Base-by-base conservation (phyloP, 2,797 vertebrate genomes). In the Trachurus trachurus region DNA sequence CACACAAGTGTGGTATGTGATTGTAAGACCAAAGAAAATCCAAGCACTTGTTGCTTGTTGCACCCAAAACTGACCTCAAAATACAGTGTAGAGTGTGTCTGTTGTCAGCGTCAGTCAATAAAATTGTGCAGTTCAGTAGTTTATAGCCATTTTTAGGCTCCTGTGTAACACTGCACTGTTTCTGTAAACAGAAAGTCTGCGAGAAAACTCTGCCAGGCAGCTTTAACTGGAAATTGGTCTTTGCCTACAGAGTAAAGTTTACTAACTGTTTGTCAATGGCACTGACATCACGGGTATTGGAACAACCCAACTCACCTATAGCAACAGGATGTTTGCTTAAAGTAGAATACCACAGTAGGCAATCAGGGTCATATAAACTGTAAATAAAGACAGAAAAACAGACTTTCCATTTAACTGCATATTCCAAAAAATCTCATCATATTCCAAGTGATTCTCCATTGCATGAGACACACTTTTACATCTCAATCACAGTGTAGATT, bases 401-500 rank as follows among this genome's bases (percentile, higher is more conserved):
- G 31, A 34, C 31, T 26, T 53, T 34, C 2, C 40, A 39, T 49
- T 45, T 21, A 58, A 26, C 70, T 61, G 39, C 40, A 45, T 9
- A 52, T 71, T 44, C 19, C 11, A 17, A 13, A 9, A 57, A 56
- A 54, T 61, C 13, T 22, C 31, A 57, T 71, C 4, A 53, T 44
- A 44, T 62, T n/a, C 37, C 2, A 59, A 72, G 22, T 11, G 26
- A 12, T 70, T 50, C 9, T 21, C 19, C 21, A 11, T 22, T 57
- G 49, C 49, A 22, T 37, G 2, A 56, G 15, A 42, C n/a, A 13
- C 10, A 11, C 34, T 66, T 57, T 66, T 16, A 19, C 29, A 47
- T 71, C 22, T 40, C 26, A 64, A 72, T 72, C 15, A 22, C 47
- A 68, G 8, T 22, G 26, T 29, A 29, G n/a, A 40, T 66, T 75